Conservation (phyloP, 2,113 vertebrate species). For the Hemichromis elongatus region DNA sequence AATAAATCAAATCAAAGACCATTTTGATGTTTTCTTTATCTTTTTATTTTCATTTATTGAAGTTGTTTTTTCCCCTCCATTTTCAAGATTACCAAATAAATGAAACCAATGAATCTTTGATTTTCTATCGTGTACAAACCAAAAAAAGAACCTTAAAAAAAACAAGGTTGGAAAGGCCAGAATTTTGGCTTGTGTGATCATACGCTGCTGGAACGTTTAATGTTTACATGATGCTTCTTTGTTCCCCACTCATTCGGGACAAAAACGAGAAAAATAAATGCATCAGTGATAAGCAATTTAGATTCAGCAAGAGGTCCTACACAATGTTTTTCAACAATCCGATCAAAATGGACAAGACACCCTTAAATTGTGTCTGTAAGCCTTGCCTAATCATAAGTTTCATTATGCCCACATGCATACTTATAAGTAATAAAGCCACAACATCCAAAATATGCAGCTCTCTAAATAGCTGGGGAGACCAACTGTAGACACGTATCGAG, state of each 20-base stretch:
- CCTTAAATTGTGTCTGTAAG: neutral
- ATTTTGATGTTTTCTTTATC: neutral
- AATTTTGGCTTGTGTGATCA: neutral
- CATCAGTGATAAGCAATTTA: neutral
- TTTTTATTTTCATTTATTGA: slow-evolving; percentile 3
- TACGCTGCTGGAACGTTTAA: neutral
- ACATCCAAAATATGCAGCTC: slow-evolving; percentile 2
- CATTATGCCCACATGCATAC: neutral
- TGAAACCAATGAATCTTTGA: neutral
- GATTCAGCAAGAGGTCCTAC: neutral
- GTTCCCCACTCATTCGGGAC: neutral
- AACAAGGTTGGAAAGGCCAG: neutral
- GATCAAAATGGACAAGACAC: neutral
- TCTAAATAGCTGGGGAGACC: neutral
- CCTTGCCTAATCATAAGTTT: neutral
- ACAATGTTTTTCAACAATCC: neutral
- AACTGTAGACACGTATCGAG: neutral
- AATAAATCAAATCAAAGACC: neutral
- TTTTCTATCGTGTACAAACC: neutral
- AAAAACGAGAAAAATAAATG: neutral
- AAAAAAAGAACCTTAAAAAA: neutral
- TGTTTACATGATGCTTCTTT: neutral
- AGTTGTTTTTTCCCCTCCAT: neutral
- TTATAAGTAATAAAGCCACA: slow-evolving; percentile 12
- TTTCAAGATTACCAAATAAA: neutral